A percentile compares a stretch with the other conserved stretches of the same genome.
phyloP scores from a whole-genome alignment of 1,140 invertebrate genomes.

The Drosophila nebulosa region DNA sequence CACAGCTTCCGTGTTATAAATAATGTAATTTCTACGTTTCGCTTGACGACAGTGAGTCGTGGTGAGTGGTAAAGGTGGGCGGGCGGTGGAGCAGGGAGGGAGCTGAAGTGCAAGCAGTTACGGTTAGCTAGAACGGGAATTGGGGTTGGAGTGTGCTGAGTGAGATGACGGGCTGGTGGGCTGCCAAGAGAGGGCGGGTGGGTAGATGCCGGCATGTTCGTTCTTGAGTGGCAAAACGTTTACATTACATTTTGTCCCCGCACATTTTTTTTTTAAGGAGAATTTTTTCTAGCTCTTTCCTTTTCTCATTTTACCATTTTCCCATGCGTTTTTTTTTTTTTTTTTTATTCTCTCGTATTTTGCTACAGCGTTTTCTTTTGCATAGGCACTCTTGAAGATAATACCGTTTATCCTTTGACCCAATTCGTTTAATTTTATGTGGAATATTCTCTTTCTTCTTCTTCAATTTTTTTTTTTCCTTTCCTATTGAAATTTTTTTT shows the following conservation, averaged over 20 bases:
- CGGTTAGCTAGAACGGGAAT: not conserved
- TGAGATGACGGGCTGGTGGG: no score
- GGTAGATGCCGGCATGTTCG: not conserved
- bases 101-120: slow-evolving; percentile 11
- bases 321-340: slow-evolving; percentile 25
- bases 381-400: slow-evolving; percentile 75
- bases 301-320: slow-evolving; percentile 22
- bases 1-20: slow-evolving; percentile 70
- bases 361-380: slow-evolving; percentile 18
- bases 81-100: not conserved
- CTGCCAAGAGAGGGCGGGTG: no score
- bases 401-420: slow-evolving; percentile 76
- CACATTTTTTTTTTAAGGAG: slow-evolving; percentile 16
- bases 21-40: slow-evolving; percentile 69
- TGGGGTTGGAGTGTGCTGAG: slow-evolving; percentile 14
- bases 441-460: slow-evolving; percentile 17
- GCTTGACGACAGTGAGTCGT: slow-evolving; percentile 47
- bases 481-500: slow-evolving; percentile 17
- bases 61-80: not conserved
- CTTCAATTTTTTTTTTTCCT: not conserved
- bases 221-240: slow-evolving; percentile 67
- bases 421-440: slow-evolving; percentile 72
- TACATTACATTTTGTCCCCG: slow-evolving; percentile 31
- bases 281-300: slow-evolving; percentile 18
- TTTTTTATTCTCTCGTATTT: not conserved